Evolutionary conservation across 2,113 vertebrate genomes (phyloP), one percentile per base, ranked within the genome.

Genomic region (Ochotona princeps): DNA sequence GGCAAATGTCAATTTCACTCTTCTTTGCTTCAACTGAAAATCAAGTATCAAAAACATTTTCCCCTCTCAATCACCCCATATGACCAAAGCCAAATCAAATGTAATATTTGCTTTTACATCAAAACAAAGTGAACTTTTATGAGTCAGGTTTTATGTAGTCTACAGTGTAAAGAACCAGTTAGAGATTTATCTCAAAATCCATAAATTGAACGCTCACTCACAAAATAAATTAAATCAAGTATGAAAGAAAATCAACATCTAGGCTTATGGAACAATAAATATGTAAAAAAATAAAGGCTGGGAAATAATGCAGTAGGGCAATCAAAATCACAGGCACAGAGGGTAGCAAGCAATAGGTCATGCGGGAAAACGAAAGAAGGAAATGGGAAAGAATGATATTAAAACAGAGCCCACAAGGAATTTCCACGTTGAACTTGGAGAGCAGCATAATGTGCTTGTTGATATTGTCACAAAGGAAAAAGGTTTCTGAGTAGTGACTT

Each of bases 1-100:
- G 87, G 92, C 95, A 98, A 98, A 98, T 97, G 91, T 97, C 97
- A 97, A 96, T 97, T 97, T 94, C 69, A 85, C 17, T 95, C 95
- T 96, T 93, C 90, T 94, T 97, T 95, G 65, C 88, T 96, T 96
- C 92, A 90, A 47, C 30, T 93, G 73, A 86, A 94, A 97, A 97
- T 96, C 92, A 97, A 95, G 75, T 95, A 90, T 72, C 97, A 96
- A 84, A 91, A 95, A 61, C 26, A 94, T 96, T 97, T 73, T 74
- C 26, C 81, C 35, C 93, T n/a, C 74, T 93, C 70, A 20, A 74
- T 97, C 94, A 83, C 25, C 89, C 92, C 51, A 84, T 82, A 92
- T 44, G 30, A 95, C 94, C 28, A 60, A 97, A 91, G 89, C 2
- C 92, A 97, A 96, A 75, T 95, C 96, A 96, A 96, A 96, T 95